Conservation (phyloP, 2,888 invertebrate genomes). For the Stramonita haemastoma region DNA sequence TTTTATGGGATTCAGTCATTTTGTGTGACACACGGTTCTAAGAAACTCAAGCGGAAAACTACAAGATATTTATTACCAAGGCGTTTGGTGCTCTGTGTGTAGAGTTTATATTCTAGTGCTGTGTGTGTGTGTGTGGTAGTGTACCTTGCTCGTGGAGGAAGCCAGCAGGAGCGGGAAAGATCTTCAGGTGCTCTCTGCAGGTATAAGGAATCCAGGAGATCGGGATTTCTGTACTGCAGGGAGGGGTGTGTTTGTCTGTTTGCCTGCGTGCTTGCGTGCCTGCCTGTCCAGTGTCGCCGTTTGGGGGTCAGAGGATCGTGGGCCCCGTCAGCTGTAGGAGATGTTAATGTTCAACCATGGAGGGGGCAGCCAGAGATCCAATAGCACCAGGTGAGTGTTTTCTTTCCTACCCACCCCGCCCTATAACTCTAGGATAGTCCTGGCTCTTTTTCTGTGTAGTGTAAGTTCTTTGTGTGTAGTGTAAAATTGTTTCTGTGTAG, state of each 20-base stretch:
- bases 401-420: too few species aligned
- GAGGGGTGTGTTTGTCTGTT: not conserved
- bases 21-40: not conserved
- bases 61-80: not conserved
- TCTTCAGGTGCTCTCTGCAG: not conserved
- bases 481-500: too few species aligned
- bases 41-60: not conserved
- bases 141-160: not conserved
- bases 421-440: not conserved
- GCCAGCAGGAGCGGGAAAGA: not conserved
- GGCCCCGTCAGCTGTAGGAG: constrained; percentile 10
- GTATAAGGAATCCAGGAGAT: too few species aligned
- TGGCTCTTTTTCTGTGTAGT: not conserved
- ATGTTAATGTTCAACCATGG: constrained; percentile 33
- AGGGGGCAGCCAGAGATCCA: not conserved
- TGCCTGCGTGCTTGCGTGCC: not conserved
- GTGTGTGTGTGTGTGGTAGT: not conserved
- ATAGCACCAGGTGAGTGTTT: not conserved
- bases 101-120: not conserved
- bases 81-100: not conserved
- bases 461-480: too few species aligned
- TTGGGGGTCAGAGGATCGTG: not conserved
- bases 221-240: too few species aligned
- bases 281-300: not conserved
- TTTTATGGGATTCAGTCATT: not conserved